Evolutionary conservation across 2,797 vertebrate species (phyloP), one percentile per base, ranked within the genome.

Genomic region (Muscicapa comitata): DNA sequence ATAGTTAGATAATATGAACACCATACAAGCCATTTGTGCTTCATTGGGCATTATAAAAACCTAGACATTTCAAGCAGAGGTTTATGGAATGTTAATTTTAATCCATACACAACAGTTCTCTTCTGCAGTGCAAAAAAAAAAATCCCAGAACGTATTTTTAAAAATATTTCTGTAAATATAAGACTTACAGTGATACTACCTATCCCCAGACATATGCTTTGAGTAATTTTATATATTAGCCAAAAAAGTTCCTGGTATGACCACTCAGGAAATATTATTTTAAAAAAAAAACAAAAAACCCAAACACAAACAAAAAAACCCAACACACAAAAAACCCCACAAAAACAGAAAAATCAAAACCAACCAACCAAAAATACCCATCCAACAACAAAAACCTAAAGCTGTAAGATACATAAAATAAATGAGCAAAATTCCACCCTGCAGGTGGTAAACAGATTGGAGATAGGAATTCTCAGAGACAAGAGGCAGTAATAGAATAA

Each of bases 41-140:
- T 84, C 53, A 58, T 71, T 33, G 37, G 43, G 19, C 10, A 71
- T 63, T 17, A 29, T 17, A 26, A 80, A 59, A 59, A 21, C 1
- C 0, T 2, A 18, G 14, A 6, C 2, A 31, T n/a, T 65, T 76
- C 40, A 77, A 66, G 19, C 2, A 83, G 31, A 47, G 1, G 0
- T 51, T 78, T 65, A 37, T 12, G 17, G 43, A 58, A 83, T n/a
- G 7, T 11, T 48, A 21, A 54, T 50, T n/a, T 42, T 63, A 48
- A 65, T 63, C 53, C 1, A 0, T 21, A 57, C 9, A 37, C 3
- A 53, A 43, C 5, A 17, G 11, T 35, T 83, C 48, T 51, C 11
- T 42, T 83, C 48, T 48, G 19, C 6, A 55, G 9, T 12, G 17
- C 20, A 48, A 43, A 53, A 53, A 51, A 51, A 80, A 6, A 2